These are phyloP conservation scores for Cheumatopsyche charites DNA, from an alignment of 1,140 invertebrate genomes.

Conservation along the genomic window DNA sequence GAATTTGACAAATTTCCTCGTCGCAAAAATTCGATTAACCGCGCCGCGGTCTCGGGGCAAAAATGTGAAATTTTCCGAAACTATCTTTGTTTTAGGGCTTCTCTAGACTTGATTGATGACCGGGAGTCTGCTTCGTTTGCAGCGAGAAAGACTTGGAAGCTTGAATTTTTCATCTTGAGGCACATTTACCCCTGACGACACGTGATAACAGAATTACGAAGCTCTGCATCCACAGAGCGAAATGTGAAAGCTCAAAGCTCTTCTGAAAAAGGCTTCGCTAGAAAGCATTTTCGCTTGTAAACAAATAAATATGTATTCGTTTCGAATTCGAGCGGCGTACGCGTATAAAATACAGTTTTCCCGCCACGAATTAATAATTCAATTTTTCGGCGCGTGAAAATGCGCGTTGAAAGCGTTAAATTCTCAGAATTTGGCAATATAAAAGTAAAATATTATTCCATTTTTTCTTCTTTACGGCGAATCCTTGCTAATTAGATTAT, in stretches of 20 bases:
- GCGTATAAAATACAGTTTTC: no score
- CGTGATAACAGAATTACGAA: constrained; percentile 32
- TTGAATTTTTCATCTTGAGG: constrained; percentile 26
- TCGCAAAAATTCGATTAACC: no score
- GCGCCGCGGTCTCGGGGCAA: not conserved
- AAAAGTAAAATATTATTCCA: no score
- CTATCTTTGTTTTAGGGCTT: not conserved
- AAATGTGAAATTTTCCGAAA: not conserved
- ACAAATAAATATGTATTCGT: constrained; percentile 6
- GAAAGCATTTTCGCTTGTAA: not conserved
- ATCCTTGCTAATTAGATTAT: no score
- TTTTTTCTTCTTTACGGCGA: no score
- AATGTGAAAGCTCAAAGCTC: not conserved
- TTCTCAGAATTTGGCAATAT: no score
- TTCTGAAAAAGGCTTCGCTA: constrained; percentile 5
- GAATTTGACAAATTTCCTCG: no score
- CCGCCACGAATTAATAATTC: no score
- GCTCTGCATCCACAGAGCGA: not conserved
- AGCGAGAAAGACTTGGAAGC: constrained; percentile 3
- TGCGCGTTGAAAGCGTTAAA: no score
- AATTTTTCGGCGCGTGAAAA: no score
- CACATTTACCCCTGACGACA: constrained; percentile 28
- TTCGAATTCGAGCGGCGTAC: no score
- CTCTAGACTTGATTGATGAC: constrained; percentile 22
- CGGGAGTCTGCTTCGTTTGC: not conserved